These are phyloP conservation scores for Exocentrus adspersus DNA, from an alignment of 2,888 invertebrate genomes.

Conservation along the genomic window DNA sequence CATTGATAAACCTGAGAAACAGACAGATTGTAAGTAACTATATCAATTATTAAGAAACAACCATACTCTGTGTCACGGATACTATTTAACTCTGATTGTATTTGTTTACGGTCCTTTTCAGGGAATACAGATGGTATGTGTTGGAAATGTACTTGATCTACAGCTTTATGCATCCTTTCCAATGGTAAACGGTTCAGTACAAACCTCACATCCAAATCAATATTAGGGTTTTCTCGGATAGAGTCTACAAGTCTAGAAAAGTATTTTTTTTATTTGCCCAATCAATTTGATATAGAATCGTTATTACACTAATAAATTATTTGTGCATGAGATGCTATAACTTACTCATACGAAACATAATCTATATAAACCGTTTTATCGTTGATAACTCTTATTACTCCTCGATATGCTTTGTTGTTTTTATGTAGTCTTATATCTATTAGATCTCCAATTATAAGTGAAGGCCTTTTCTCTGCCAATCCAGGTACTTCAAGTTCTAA, in stretches of 20 bases:
- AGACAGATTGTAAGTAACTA: neutral
- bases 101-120: constrained; percentile 18
- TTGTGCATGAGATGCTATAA: too few relatives aligned
- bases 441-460: constrained; percentile 70
- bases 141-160: constrained; percentile 53
- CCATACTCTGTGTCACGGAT: constrained; percentile 42
- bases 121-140: constrained; percentile 50
- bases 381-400: constrained; percentile 60
- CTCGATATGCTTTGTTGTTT: constrained; percentile 60
- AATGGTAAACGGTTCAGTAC: constrained; percentile 62
- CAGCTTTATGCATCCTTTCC: constrained; percentile 65
- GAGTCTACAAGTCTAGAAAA: constrained; percentile 43
- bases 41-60: neutral
- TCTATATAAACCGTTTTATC: constrained; percentile 61
- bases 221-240: constrained; percentile 45
- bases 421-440: constrained; percentile 61
- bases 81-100: neutral
- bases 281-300: too few relatives aligned
- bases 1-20: constrained; percentile 56
- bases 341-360: constrained; percentile 59
- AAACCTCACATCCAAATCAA: constrained; percentile 64
- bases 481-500: constrained; percentile 71
- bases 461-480: constrained; percentile 75
- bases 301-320: too few relatives aligned
- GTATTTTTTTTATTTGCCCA: too few relatives aligned